Percentiles rank a stretch among this genome's conserved stretches.
Evolutionary conservation across 1,140 invertebrate species (phyloP).

Genomic region (Philopotamus ludificatus): DNA sequence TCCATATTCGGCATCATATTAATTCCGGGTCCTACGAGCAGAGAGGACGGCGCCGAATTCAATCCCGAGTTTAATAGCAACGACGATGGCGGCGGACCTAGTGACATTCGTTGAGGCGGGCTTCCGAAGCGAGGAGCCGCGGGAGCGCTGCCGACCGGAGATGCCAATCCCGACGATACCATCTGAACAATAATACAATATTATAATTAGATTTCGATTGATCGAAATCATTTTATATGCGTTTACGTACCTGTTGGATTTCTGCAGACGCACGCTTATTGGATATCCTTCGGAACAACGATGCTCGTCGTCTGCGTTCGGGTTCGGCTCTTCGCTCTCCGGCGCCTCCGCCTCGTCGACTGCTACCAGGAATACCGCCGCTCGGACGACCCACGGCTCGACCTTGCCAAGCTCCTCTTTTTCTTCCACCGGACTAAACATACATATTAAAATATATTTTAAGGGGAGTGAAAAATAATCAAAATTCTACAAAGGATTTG

Average conservation of each 20-base stretch:
- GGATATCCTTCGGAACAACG: conserved; percentile 85
- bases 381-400: conserved; percentile 35
- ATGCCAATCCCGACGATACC: conserved; percentile 39
- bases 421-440: conserved; percentile 50
- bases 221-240: not conserved
- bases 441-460: conserved; percentile 47
- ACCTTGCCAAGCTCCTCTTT: conserved; percentile 51
- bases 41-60: conserved; percentile 44
- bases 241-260: conserved; percentile 71
- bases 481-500: not conserved
- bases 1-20: conserved; percentile 54
- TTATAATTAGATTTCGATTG: not conserved
- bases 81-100: conserved; percentile 46
- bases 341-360: conserved; percentile 67
- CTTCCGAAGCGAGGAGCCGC: conserved; percentile 31
- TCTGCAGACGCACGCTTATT: conserved; percentile 84
- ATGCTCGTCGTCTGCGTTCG: conserved; percentile 85
- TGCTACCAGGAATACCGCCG: conserved; percentile 56
- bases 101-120: conserved; percentile 29
- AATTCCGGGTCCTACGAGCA: conserved; percentile 44
- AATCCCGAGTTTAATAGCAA: conserved; percentile 32
- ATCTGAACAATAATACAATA: conserved; percentile 28
- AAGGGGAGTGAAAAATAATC: not conserved
- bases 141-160: conserved; percentile 32
- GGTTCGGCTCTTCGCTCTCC: conserved; percentile 74